Base-by-base conservation (phyloP, 2,888 invertebrate species). In the Coelinius sp. region DNA sequence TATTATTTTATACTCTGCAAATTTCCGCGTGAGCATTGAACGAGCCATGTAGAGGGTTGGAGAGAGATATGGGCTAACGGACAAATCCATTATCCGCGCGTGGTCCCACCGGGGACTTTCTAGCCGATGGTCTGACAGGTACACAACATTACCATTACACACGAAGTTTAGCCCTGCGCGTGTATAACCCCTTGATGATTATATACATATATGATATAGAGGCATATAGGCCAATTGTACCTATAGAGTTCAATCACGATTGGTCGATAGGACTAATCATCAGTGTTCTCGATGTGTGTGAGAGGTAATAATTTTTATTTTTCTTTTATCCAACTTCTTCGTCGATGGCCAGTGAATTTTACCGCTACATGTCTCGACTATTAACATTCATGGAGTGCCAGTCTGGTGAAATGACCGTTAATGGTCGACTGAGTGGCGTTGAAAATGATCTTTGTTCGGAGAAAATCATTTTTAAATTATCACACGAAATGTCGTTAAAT, bases 81-180 rank as follows among this genome's bases (percentile, higher is more conserved):
- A 77, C 78, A 77, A 79, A 77, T 76, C 77, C 78, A 82, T 82
- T 81, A 82, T 78, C 78, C 73, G 25, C 20, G 53, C 25, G 31
- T 49, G 46, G 44, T 62, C 24, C 41, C 63, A 41, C 27, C 62
- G 24, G 70, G 44, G 65, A 69, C 56, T 73, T 65, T 17, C 52
- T 66, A 63, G 73, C n/a, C 44, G 52, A 70, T 49, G 64, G 63
- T 63, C 38, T 72, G 77, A 75, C 76, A 76, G 75, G 66, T 71
- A 78, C 77, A 76, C 71, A 74, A 68, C 70, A 76, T 75, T 73
- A 73, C 77, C 76, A 78, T 78, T 75, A 76, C 73, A 76, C 70
- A 49, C 69, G 56, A 52, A 22, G 14, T 59, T 59, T 59, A 59
- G 35, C n/a, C 59, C 7, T 59, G 59, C 59, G 59, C 35, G 31